Conservation (phyloP, 1,140 invertebrate genomes). For the Drosophila suzukii region DNA sequence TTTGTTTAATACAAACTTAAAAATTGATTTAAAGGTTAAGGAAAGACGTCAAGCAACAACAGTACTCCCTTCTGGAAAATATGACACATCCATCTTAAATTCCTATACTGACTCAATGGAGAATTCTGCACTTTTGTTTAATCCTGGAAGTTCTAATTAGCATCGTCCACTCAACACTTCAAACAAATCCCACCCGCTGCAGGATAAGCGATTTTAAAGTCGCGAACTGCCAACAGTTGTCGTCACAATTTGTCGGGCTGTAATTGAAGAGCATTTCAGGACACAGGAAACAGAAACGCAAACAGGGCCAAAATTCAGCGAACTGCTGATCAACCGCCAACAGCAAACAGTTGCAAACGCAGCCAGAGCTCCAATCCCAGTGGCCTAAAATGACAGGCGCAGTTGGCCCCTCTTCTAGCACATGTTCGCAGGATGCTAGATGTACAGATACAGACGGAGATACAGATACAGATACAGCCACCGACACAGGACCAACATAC, state of each 20-base stretch:
- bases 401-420: conserved; percentile 3
- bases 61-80: no score
- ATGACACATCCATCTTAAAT: no score
- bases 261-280: conserved; percentile 61
- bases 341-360: conserved; percentile 67
- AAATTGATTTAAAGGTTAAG: no score
- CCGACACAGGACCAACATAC: conserved; percentile 37
- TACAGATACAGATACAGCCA: conserved; percentile 23
- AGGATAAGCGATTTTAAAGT: conserved; percentile 65
- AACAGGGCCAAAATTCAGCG: conserved; percentile 18
- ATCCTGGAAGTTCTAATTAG: conserved; percentile 49
- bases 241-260: conserved; percentile 50
- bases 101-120: no score
- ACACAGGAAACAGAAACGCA: conserved; percentile 15
- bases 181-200: conserved; percentile 42
- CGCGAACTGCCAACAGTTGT: conserved; percentile 36
- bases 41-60: no score
- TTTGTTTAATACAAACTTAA: background rate
- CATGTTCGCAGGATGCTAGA: conserved; percentile 17
- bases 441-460: conserved; percentile 4
- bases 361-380: conserved; percentile 30
- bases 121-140: background rate
- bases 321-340: conserved; percentile 59
- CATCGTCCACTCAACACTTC: conserved; percentile 35
- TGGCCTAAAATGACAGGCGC: conserved; percentile 59